Evolutionary conservation across 2,888 invertebrate genomes (phyloP).

Genomic region (Ormyrus pomaceus): DNA sequence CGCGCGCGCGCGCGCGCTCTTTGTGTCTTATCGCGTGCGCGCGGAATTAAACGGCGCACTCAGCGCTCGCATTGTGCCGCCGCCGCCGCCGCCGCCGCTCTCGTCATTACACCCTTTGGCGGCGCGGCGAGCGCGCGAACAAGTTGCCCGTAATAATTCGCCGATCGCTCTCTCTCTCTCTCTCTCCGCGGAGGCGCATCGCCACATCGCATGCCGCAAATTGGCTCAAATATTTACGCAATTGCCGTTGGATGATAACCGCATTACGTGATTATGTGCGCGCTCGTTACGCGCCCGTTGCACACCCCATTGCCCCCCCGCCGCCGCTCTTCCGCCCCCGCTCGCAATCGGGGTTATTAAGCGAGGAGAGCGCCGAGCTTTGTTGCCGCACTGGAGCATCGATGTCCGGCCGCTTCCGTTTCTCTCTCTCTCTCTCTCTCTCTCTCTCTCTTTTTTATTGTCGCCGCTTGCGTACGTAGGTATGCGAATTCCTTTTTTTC

Average conservation of each 20-base stretch:
- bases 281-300: slow-evolving; percentile 70
- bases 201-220: slow-evolving; percentile 71
- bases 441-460: too few species aligned
- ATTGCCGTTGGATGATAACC: slow-evolving; percentile 74
- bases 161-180: slow-evolving; percentile 4
- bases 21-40: slow-evolving; percentile 51
- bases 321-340: not conserved
- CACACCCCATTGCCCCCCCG: not conserved
- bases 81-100: too few species aligned
- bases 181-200: slow-evolving; percentile 33
- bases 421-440: not conserved
- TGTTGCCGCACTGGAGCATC: not conserved
- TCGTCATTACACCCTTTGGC: not conserved
- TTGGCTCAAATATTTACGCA: slow-evolving; percentile 74
- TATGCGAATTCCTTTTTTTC: not conserved
- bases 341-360: slow-evolving; percentile 67
- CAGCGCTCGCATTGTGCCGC: slow-evolving; percentile 26
- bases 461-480: too few species aligned
- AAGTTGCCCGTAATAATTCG: slow-evolving; percentile 64
- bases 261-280: slow-evolving; percentile 73
- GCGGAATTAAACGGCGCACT: slow-evolving; percentile 51
- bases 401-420: slow-evolving; percentile 1
- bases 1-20: not conserved
- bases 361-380: slow-evolving; percentile 55
- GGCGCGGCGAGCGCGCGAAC: slow-evolving; percentile 56